These are phyloP conservation scores for Ochropleura leucogaster DNA, from an alignment of 2,888 invertebrate species.

Conservation along the genomic window DNA sequence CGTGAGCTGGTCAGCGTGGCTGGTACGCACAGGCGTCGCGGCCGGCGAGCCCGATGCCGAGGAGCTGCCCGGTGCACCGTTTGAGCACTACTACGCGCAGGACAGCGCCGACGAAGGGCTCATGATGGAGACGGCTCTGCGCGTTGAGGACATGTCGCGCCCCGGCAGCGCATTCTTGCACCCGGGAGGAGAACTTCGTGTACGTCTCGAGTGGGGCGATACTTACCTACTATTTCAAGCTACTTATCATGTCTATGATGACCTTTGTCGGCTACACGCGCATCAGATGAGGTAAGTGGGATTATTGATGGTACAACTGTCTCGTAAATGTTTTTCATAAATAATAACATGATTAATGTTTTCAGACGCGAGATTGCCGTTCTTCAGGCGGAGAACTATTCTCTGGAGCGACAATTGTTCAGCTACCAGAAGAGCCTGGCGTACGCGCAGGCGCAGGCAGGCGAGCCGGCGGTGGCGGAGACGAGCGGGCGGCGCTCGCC, in stretches of 20 bases:
- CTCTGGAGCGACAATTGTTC: constrained; percentile 95
- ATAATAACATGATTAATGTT: constrained; percentile 58
- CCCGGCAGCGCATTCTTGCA: constrained; percentile 93
- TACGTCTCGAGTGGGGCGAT: constrained; percentile 96
- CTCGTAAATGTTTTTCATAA: background rate
- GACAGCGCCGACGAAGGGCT: constrained; percentile 95
- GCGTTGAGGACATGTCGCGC: constrained; percentile 93
- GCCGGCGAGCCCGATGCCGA: constrained; percentile 92
- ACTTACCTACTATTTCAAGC: constrained; percentile 95
- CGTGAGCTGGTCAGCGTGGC: constrained; percentile 93
- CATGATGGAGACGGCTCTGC: constrained; percentile 94
- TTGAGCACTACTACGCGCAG: constrained; percentile 95
- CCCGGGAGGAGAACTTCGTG: constrained; percentile 93
- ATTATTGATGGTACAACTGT: background rate
- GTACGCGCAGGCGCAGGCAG: constrained; percentile 92
- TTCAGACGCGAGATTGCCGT: constrained; percentile 94
- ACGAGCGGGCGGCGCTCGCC: constrained; percentile 85
- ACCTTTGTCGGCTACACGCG: constrained; percentile 94
- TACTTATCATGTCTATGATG: constrained; percentile 95
- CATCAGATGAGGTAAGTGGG: constrained; percentile 94
- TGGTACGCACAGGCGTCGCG: constrained; percentile 88
- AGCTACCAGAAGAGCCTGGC: constrained; percentile 95
- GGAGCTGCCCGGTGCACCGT: constrained; percentile 93
- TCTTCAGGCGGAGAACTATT: constrained; percentile 95
- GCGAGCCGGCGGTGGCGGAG: constrained; percentile 85